Base-by-base conservation (phyloP, 2,113 vertebrate genomes). In the Entosphenus tridentatus region DNA sequence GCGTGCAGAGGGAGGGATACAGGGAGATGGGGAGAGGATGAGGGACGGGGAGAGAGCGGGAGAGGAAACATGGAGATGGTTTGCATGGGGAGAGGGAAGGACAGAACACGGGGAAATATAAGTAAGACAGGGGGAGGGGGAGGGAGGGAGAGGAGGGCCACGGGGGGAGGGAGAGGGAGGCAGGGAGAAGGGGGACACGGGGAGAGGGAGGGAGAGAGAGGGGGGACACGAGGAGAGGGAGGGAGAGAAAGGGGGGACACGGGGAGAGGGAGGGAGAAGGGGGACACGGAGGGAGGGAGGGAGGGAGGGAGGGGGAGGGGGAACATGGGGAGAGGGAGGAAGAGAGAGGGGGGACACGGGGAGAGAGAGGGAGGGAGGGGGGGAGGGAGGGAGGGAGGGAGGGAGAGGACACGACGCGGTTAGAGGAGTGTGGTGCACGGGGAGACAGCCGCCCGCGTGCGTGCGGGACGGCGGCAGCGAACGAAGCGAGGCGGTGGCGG, bases 71-170 rank as follows among this genome's bases (percentile, higher is more conserved):
- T 39, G 4, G 39, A 39, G 39, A 39, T 5, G 39, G 39, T 1
- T 39, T 39, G 39, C 39, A 39, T 39, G 39, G 39, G 6, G 39
- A 39, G 39, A 39, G 39, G 57, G 67, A 55, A 11, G 18, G 21
- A 14, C 58, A 67, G 54, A 10, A 21, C 70, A 57, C 9, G 67
- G 55, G 57, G 9, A 14, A 12, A 3, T 65, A 16, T 12, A 11
- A 56, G 39, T 14, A 18, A 55, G 21, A 18, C 56, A 58, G 11
- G 18, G 57, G 69, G 70, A 71, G 67, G 71, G 58, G 73, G 14
- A 69, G 56, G 69, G 54, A 69, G 1, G 14, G 57, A 59, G 57
- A 71, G 57, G 72, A 72, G 70, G 73, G 70, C 14, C 62, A 11
- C 8, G 17, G 55, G 55, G 62, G 55, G 12, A 69, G 54, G 69